Percentiles rank a stretch among this genome's conserved stretches.
Evolutionary conservation across 92 coral and sea anemone genomes (phyloP).

Genomic region (Scolanthus callimorphus): DNA sequence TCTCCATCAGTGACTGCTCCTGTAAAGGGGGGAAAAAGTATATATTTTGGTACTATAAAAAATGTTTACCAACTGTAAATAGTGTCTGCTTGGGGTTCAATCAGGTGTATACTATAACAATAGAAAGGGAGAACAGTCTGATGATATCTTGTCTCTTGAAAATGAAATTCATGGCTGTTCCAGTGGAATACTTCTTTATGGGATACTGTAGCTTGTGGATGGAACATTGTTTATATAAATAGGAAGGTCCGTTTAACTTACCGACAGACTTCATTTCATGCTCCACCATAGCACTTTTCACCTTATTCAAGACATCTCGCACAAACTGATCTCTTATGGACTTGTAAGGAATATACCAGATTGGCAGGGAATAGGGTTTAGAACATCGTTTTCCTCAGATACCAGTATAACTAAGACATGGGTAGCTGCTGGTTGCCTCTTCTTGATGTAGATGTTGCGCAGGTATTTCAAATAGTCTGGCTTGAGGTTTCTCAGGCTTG

Average conservation of each 20-base stretch:
- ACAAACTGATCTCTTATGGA: constrained; percentile 47
- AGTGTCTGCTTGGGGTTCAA: no score
- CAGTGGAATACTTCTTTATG: no score
- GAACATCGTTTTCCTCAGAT: constrained; percentile 34
- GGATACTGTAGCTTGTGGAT: no score
- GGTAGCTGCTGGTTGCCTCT: constrained; percentile 56
- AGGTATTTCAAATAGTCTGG: constrained; percentile 2
- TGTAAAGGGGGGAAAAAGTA: no score
- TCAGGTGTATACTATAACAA: no score
- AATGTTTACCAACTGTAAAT: no score
- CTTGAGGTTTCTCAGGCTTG: neutral
- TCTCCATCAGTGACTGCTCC: constrained; percentile 69
- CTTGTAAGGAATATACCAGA: constrained; percentile 53
- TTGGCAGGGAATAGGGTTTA: constrained; percentile 56
- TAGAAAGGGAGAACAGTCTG: no score
- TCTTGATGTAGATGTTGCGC: constrained; percentile 34
- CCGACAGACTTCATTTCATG: constrained; percentile 47
- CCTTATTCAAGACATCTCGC: constrained; percentile 33
- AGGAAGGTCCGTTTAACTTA: no score
- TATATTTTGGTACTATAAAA: no score
- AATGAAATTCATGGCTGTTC: no score
- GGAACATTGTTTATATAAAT: no score
- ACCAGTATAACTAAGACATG: constrained; percentile 43
- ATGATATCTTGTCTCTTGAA: no score
- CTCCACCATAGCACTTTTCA: constrained; percentile 30